phyloP scores from a whole-genome alignment of 2,888 invertebrate genomes.

The Lamellibrachia satsuma region DNA sequence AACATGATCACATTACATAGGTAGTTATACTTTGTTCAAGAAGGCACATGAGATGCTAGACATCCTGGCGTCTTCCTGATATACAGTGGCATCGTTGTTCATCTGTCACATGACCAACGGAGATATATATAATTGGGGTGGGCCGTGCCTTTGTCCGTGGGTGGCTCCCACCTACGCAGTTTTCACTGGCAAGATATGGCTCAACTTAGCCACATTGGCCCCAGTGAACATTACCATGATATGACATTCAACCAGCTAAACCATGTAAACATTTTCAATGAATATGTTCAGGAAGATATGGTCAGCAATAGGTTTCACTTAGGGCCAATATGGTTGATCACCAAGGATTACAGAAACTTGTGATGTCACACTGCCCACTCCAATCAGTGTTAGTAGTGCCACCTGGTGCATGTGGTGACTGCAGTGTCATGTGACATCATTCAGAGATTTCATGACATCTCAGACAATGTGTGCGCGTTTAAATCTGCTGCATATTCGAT shows the following conservation, averaged over 20 bases:
- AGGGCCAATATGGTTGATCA: background rate
- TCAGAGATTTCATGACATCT: background rate
- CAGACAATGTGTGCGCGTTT: background rate
- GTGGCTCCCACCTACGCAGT: background rate
- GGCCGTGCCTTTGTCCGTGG: background rate
- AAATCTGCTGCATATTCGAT: background rate
- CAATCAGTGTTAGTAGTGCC: background rate
- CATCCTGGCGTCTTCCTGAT: background rate
- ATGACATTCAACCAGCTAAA: background rate
- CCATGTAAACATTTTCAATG: background rate
- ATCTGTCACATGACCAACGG: background rate
- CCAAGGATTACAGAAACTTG: background rate
- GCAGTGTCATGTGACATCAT: background rate
- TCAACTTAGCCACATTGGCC: background rate
- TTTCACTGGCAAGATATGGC: background rate
- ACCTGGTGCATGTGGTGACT: background rate
- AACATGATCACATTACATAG: background rate
- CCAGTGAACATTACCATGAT: background rate
- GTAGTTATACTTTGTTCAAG: background rate
- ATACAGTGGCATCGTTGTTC: background rate
- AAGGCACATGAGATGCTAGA: background rate
- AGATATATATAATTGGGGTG: background rate
- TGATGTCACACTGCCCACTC: conserved; percentile 10
- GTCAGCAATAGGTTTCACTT: background rate
- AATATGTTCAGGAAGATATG: background rate